phyloP scores from a whole-genome alignment of 1,140 invertebrate species.

The Psilanteris sp. region DNA sequence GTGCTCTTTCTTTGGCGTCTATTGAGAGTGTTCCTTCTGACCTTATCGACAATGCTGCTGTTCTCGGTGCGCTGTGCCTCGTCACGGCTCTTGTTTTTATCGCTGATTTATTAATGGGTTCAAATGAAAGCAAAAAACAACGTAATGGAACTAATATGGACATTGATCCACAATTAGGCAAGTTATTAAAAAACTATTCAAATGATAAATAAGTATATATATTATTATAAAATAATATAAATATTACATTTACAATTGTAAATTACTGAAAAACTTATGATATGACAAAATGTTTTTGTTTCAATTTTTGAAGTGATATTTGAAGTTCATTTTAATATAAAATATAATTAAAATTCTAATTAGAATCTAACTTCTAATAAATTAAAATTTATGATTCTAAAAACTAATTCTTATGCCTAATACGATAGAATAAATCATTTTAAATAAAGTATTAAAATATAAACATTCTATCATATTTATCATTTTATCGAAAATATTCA shows the following conservation, averaged over 20 bases:
- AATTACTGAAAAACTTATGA: too few relatives aligned
- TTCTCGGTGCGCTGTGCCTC: slow-evolving; percentile 85
- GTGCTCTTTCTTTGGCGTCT: slow-evolving; percentile 84
- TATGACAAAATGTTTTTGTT: too few relatives aligned
- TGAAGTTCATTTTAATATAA: too few relatives aligned
- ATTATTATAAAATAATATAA: too few relatives aligned
- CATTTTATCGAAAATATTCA: slow-evolving; percentile 10
- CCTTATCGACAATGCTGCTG: slow-evolving; percentile 85
- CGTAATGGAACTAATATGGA: slow-evolving; percentile 66
- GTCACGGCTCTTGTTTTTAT: slow-evolving; percentile 85
- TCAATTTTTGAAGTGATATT: too few relatives aligned
- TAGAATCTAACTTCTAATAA: too few relatives aligned
- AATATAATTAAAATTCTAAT: too few relatives aligned
- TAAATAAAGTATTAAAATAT: too few relatives aligned
- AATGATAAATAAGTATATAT: background rate
- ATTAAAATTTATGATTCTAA: too few relatives aligned
- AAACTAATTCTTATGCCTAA: too few relatives aligned
- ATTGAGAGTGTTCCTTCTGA: slow-evolving; percentile 85
- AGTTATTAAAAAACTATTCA: slow-evolving; percentile 19
- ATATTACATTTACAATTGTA: too few relatives aligned
- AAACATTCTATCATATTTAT: background rate
- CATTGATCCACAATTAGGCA: slow-evolving; percentile 70
- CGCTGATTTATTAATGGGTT: slow-evolving; percentile 79
- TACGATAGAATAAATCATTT: too few relatives aligned
- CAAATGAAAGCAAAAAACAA: slow-evolving; percentile 67